Base-by-base conservation (phyloP, 2,888 invertebrate genomes). In the Merodon equestris region DNA sequence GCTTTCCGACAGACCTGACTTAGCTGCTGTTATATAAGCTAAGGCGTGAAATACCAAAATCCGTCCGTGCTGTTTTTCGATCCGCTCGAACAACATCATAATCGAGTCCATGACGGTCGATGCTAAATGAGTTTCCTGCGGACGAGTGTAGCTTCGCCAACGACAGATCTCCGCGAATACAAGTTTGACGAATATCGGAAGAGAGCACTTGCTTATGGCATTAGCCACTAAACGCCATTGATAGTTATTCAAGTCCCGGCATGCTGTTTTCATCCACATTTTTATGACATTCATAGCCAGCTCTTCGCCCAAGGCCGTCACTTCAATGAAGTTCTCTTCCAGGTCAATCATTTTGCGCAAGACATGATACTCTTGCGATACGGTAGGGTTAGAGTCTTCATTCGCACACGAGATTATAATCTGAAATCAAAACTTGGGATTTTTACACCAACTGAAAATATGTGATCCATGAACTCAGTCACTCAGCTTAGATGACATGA, bases 131-230 rank as follows among this genome's bases (percentile, higher is more conserved):
- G 97, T 98, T 84, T 97, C 97, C 82, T 95, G 95, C 0, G 97
- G 95, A 84, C 96, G 95, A 0, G 97, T 97, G 87, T 98, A 99
- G 83, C 98, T 98, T 63, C 97, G 92, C 99, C 99, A 99, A 81
- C 97, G 91, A 86, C 97, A 97, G 19, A 99, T 97, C 90, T 99
- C 98, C 12, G 98, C 99, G 89, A 97, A 98, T 0, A 99, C 97
- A 47, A 99, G 90, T 89, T 99, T 99, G 0, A 99, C 97, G 86
- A 98, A 99, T 79, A 99, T 96, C 0, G 99, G 98, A 60, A 98
- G 89, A 0, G 98, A 98, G 86, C 98, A 98, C 85, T 95, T 94
- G 12, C 93, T 93, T 38, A 98, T 96, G 0, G 97, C 97, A 85
- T 97, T 97, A 13, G 96, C 95, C 0, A 98, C 98, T 58, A 98